Percentiles rank a stretch among this genome's conserved stretches.
These are phyloP conservation scores for Phasianus colchicus DNA, from an alignment of 2,113 vertebrate genomes.

Conservation along the genomic window DNA sequence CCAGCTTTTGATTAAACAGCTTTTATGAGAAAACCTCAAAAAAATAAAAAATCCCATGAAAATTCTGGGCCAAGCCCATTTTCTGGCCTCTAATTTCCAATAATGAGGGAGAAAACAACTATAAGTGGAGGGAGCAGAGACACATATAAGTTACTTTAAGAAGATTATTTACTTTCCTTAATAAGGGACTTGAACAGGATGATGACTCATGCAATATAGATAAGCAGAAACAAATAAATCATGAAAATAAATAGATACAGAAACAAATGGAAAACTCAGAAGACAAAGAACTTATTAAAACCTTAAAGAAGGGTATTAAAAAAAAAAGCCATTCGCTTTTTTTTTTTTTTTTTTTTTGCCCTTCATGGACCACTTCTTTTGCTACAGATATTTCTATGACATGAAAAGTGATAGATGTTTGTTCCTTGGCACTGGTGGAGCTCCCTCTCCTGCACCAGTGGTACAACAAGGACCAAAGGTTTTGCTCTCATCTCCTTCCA, in stretches of 20 bases:
- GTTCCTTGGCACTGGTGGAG: neutral
- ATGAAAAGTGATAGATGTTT: neutral
- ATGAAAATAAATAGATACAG: conserved; percentile 16
- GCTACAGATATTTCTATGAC: neutral
- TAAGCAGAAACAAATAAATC: conserved; percentile 29
- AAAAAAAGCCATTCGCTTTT: neutral
- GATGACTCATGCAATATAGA: conserved; percentile 7
- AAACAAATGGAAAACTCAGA: conserved; percentile 7
- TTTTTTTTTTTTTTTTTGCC: neutral
- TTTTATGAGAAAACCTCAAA: conserved; percentile 37
- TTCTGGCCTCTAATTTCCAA: conserved; percentile 44
- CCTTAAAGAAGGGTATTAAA: too few species aligned
- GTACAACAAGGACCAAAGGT: neutral
- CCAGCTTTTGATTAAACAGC: conserved; percentile 52
- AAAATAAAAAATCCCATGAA: neutral
- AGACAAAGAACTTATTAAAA: conserved; percentile 9
- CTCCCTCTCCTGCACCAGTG: neutral
- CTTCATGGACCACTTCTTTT: neutral
- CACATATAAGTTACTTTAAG: conserved; percentile 5
- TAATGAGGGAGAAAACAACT: conserved; percentile 3
- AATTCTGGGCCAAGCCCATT: neutral
- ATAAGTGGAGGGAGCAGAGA: neutral
- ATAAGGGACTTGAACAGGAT: neutral
- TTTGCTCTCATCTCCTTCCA: neutral
- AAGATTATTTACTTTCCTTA: conserved; percentile 24